Evolutionary conservation across 1,140 invertebrate species (phyloP).

Genomic region (Drosophila nasuta): DNA sequence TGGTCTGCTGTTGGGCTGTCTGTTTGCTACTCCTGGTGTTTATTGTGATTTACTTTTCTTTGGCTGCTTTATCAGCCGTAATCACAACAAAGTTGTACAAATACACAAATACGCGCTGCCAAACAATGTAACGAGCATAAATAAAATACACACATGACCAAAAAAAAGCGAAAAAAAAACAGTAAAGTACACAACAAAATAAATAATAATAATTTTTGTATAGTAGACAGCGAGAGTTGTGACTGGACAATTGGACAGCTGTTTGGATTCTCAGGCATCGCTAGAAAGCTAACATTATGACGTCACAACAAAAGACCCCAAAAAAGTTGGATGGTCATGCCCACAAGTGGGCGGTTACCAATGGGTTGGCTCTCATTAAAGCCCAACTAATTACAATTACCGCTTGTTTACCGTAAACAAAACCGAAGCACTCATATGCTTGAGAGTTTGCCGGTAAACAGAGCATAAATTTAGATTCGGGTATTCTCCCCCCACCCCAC

Average conservation of each 20-base stretch:
- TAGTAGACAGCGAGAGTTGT: constrained; percentile 59
- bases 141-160: constrained; percentile 25
- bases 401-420: constrained; percentile 61
- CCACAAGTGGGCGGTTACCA: constrained; percentile 24
- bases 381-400: constrained; percentile 69
- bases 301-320: constrained; percentile 25
- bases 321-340: constrained; percentile 30
- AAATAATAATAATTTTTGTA: constrained; percentile 36
- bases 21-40: constrained; percentile 30
- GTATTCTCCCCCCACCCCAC: constrained; percentile 15
- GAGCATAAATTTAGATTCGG: constrained; percentile 21
- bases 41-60: constrained; percentile 76
- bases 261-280: constrained; percentile 50
- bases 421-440: constrained; percentile 28
- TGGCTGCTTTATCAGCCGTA: constrained; percentile 70
- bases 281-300: constrained; percentile 54
- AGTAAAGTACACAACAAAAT: constrained; percentile 11
- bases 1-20: constrained; percentile 9
- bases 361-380: constrained; percentile 33
- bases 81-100: constrained; percentile 76
- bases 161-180: not conserved
- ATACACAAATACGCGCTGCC: constrained; percentile 58
- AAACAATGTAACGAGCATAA: constrained; percentile 54
- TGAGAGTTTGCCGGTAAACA: constrained; percentile 32
- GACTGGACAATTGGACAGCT: constrained; percentile 9